phyloP scores from a whole-genome alignment of 2,113 vertebrate genomes.

The Origma solitaria region DNA sequence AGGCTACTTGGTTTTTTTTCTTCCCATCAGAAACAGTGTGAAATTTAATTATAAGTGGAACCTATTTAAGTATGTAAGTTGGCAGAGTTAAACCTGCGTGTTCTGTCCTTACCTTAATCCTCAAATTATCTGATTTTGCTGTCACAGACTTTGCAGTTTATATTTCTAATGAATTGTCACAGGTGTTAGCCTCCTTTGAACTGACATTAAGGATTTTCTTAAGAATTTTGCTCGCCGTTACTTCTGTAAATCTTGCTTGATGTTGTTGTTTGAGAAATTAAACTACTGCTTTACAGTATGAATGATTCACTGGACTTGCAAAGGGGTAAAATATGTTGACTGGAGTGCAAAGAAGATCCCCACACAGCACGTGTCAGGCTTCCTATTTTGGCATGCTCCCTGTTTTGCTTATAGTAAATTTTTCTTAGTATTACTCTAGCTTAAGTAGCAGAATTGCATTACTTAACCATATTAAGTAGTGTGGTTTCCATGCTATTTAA shows the following conservation, averaged over 20 bases:
- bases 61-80: background rate
- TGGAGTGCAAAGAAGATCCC: background rate
- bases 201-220: background rate
- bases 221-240: background rate
- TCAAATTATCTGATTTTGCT: background rate
- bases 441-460: background rate
- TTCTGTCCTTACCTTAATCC: background rate
- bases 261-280: background rate
- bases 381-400: background rate
- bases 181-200: background rate
- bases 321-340: background rate
- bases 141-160: background rate
- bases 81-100: background rate
- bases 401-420: background rate
- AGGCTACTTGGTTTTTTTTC: background rate
- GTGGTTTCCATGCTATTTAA: background rate
- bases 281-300: background rate
- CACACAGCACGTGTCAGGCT: background rate
- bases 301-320: background rate
- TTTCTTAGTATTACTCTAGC: background rate
- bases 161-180: conserved; percentile 14
- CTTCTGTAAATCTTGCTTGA: background rate
- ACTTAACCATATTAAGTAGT: background rate
- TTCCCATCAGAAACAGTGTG: background rate
- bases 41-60: conserved; percentile 34